These are phyloP conservation scores for Cepaea hortensis DNA, from an alignment of 2,888 invertebrate species.

Conservation along the genomic window DNA sequence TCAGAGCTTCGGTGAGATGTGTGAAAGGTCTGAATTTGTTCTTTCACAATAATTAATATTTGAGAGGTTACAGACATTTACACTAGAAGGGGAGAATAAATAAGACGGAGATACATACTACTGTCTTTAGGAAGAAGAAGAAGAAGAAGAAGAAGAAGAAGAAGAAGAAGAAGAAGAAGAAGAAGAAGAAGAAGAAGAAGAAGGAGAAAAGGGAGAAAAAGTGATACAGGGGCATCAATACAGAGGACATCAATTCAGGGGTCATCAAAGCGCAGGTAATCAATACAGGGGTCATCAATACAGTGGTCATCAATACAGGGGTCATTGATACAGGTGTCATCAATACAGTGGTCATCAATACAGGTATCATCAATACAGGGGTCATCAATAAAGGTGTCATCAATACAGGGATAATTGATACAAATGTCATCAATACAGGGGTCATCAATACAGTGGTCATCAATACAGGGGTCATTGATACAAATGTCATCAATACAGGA, in stretches of 20 bases:
- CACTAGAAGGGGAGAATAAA: not conserved
- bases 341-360: too few species aligned
- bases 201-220: not conserved
- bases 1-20: too few species aligned
- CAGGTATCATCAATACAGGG: too few species aligned
- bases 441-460: not conserved
- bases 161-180: not conserved
- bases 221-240: not conserved
- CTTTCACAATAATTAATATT: too few species aligned
- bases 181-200: not conserved
- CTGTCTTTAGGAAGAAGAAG: not conserved
- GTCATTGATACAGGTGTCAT: too few species aligned
- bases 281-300: too few species aligned
- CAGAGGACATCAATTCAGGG: not conserved
- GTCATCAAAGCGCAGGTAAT: too few species aligned
- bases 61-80: too few species aligned
- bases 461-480: not conserved
- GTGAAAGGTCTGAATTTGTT: too few species aligned
- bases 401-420: too few species aligned
- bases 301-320: too few species aligned
- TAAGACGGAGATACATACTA: not conserved
- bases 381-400: too few species aligned
- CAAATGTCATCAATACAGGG: not conserved
- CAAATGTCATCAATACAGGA: not conserved
- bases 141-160: not conserved